Conservation (phyloP, 2,113 vertebrate species). For the Tragelaphus strepsiceros region DNA sequence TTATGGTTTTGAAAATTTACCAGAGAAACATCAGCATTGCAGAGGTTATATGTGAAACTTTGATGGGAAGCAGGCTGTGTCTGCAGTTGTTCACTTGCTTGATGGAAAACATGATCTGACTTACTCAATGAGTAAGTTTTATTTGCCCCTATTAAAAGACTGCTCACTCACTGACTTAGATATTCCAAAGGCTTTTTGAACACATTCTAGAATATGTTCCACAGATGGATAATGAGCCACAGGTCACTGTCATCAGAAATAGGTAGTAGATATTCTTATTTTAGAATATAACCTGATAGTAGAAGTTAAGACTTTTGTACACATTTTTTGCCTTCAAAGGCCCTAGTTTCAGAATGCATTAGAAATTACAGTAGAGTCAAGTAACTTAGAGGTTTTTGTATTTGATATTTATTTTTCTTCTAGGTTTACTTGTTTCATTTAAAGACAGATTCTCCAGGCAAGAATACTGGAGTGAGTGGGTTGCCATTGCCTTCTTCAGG, state of each 20-base stretch:
- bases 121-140: conserved; percentile 73
- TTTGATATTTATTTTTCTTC: conserved; percentile 27
- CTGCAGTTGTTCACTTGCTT: conserved; percentile 77
- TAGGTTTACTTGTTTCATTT: neutral
- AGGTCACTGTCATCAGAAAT: neutral
- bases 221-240: neutral
- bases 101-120: conserved; percentile 74
- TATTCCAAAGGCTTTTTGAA: neutral
- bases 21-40: conserved; percentile 74
- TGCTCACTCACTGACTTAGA: conserved; percentile 58
- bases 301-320: conserved; percentile 26
- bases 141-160: conserved; percentile 63
- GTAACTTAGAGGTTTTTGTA: conserved; percentile 49
- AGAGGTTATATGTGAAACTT: conserved; percentile 65
- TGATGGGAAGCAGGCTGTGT: conserved; percentile 78
- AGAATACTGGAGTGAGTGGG: neutral
- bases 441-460: neutral
- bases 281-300: conserved; percentile 4
- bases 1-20: conserved; percentile 74
- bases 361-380: conserved; percentile 48
- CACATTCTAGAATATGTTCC: neutral
- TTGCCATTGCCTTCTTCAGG: neutral
- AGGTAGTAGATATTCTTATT: neutral
- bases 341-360: conserved; percentile 57
- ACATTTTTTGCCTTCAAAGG: conserved; percentile 43